phyloP scores from a whole-genome alignment of 1,140 invertebrate genomes.

The Nephila pilipes region DNA sequence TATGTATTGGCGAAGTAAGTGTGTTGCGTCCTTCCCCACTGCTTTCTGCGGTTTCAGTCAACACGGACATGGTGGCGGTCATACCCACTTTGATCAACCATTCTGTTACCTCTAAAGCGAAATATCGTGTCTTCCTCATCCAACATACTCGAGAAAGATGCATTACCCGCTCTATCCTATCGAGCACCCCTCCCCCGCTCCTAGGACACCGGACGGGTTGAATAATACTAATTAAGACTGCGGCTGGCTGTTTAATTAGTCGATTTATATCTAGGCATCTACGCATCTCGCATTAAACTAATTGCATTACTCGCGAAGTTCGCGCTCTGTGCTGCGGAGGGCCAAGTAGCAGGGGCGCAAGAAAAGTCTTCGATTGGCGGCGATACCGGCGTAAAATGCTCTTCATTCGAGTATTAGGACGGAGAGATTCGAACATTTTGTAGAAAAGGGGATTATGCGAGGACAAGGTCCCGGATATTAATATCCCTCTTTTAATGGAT shows the following conservation, averaged over 20 bases:
- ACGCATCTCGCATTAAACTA: conserved; percentile 37
- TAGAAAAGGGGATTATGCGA: neutral
- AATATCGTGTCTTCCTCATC: conserved; percentile 50
- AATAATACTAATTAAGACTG: conserved; percentile 58
- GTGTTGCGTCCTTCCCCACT: too few relatives aligned
- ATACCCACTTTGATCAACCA: neutral
- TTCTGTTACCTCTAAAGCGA: conserved; percentile 12
- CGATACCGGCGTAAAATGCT: neutral
- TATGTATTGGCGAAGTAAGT: too few relatives aligned
- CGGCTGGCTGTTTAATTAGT: conserved; percentile 57
- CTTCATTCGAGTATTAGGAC: neutral
- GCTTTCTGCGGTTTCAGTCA: neutral
- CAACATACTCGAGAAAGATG: conserved; percentile 44
- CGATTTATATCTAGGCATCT: conserved; percentile 55
- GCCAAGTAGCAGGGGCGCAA: neutral
- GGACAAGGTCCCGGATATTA: too few relatives aligned
- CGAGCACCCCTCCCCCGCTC: neutral
- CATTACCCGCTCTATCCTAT: conserved; percentile 14
- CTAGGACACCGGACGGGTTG: conserved; percentile 26
- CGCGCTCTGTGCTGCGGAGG: neutral
- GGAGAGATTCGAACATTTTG: neutral
- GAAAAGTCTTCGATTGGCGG: neutral
- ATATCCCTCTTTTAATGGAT: too few relatives aligned
- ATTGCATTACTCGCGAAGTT: conserved; percentile 15
- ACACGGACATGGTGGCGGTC: neutral